Conservation (phyloP, 2,113 vertebrate species). For the Elephantulus edwardii region DNA sequence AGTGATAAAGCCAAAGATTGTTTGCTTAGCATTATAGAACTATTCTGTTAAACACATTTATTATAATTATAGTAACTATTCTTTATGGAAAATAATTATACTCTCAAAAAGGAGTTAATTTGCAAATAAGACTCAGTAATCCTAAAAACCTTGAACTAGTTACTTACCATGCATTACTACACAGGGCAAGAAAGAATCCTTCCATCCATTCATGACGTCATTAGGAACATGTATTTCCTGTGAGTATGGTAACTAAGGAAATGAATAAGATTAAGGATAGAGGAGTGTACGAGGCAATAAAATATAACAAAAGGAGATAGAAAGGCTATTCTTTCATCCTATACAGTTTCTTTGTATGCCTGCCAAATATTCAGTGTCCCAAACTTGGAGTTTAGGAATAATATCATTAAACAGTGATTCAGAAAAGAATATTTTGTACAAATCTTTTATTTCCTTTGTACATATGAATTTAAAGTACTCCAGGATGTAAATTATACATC, state of each 20-base stretch:
- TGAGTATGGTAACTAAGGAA: not conserved
- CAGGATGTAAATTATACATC: not conserved
- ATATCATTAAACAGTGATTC: not conserved
- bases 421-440: not conserved
- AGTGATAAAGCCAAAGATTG: not conserved
- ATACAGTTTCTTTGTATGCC: too few species aligned
- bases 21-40: too few species aligned
- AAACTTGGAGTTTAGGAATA: not conserved
- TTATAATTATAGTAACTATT: not conserved
- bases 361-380: not conserved
- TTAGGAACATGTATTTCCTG: not conserved
- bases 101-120: not conserved
- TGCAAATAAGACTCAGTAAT: not conserved
- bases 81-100: not conserved
- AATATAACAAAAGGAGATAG: not conserved
- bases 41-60: not conserved
- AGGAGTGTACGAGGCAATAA: not conserved
- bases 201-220: not conserved
- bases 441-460: not conserved
- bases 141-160: not conserved
- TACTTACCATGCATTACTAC: not conserved
- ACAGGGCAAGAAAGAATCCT: not conserved
- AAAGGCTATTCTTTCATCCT: fast-evolving
- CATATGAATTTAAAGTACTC: not conserved
- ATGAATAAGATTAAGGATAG: not conserved